These are phyloP conservation scores for Apamea monoglypha DNA, from an alignment of 2,888 invertebrate genomes.

Conservation along the genomic window DNA sequence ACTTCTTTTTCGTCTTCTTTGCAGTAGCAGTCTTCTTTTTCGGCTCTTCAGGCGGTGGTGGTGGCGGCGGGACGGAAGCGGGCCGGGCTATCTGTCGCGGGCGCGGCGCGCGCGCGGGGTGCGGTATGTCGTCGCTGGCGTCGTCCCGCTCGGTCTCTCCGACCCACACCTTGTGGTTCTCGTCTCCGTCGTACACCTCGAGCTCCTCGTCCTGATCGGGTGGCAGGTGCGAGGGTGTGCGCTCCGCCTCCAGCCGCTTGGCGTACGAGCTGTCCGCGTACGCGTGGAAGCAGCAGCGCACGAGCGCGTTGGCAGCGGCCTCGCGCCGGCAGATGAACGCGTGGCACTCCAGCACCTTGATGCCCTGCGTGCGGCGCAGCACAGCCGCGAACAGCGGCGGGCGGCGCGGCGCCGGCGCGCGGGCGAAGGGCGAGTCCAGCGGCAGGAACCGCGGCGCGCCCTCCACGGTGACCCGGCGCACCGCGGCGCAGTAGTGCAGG, in stretches of 20 bases:
- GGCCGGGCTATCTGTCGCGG: slow-evolving; percentile 95
- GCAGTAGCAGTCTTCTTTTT: slow-evolving; percentile 89
- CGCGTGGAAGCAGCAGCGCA: slow-evolving; percentile 99
- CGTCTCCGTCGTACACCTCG: slow-evolving; percentile 96
- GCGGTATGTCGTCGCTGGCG: slow-evolving; percentile 92
- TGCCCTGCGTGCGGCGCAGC: slow-evolving; percentile 97
- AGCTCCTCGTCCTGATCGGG: slow-evolving; percentile 92
- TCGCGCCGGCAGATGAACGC: slow-evolving; percentile 99
- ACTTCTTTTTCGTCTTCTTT: slow-evolving; percentile 90
- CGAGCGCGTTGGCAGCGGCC: slow-evolving; percentile 99
- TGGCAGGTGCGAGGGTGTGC: slow-evolving; percentile 83
- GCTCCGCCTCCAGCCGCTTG: slow-evolving; percentile 93
- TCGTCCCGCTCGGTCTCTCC: slow-evolving; percentile 94
- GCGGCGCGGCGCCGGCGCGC: slow-evolving; percentile 97
- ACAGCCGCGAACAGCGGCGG: slow-evolving; percentile 99
- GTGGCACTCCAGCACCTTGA: slow-evolving; percentile 99
- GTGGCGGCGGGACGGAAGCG: slow-evolving; percentile 96
- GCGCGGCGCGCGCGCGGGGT: slow-evolving; percentile 92
- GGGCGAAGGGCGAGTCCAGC: slow-evolving; percentile 98
- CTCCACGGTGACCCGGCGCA: slow-evolving; percentile 95
- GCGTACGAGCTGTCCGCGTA: slow-evolving; percentile 99
- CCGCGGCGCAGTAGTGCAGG: slow-evolving; percentile 98
- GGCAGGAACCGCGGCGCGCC: slow-evolving; percentile 97
- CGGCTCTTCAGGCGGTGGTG: slow-evolving; percentile 92
- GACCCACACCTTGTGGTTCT: slow-evolving; percentile 98